Evolutionary conservation across 2,797 vertebrate genomes (phyloP).

Genomic region (Hephaestus fuliginosus): DNA sequence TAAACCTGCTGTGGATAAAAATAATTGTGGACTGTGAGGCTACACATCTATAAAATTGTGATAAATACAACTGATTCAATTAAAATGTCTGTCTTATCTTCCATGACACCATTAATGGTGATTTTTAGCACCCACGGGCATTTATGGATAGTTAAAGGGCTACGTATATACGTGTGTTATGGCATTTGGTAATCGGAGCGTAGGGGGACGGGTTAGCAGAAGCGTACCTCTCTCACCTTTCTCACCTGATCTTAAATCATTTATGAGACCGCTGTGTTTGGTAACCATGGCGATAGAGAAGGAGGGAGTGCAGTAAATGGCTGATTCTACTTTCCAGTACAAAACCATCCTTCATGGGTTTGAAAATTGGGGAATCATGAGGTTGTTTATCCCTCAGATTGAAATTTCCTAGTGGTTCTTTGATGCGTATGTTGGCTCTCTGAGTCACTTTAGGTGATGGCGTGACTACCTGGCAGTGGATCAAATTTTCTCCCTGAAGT

Average conservation of each 20-base stretch:
- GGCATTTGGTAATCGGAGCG: slow-evolving; percentile 81
- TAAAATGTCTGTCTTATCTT: neutral
- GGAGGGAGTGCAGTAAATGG: slow-evolving; percentile 34
- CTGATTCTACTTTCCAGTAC: slow-evolving; percentile 32
- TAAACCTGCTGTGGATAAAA: neutral
- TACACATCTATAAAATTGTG: neutral
- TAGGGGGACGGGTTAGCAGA: slow-evolving; percentile 70
- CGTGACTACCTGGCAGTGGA: slow-evolving; percentile 70
- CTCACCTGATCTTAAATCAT: slow-evolving; percentile 86
- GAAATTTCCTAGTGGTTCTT: neutral
- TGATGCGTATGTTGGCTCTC: neutral
- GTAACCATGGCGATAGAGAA: slow-evolving; percentile 81
- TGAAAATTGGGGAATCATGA: neutral
- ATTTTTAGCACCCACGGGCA: neutral
- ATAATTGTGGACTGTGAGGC: neutral
- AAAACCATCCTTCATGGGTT: neutral
- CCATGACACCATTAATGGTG: neutral
- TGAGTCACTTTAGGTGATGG: slow-evolving; percentile 57
- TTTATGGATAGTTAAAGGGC: slow-evolving; percentile 31
- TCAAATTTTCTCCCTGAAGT: slow-evolving; percentile 76
- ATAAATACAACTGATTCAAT: neutral
- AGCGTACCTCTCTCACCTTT: slow-evolving; percentile 84
- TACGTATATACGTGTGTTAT: slow-evolving; percentile 61
- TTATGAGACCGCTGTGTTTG: slow-evolving; percentile 83
- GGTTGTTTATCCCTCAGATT: neutral